Evolutionary conservation across 1,140 invertebrate species (phyloP).

Genomic region (Drosophila varians): DNA sequence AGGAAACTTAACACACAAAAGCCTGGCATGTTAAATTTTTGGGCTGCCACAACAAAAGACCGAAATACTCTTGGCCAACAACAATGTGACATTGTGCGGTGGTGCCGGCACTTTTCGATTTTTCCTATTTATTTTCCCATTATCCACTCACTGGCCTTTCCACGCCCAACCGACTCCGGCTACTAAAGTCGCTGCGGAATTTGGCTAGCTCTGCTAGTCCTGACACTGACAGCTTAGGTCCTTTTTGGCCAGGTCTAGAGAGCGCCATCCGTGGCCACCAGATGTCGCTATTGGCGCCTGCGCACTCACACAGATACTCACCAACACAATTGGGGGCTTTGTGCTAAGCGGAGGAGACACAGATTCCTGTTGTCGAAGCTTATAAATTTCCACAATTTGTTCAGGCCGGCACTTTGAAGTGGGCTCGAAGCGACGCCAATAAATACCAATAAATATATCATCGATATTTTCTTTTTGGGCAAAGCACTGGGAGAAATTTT

Average conservation of each 20-base stretch:
- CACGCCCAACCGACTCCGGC: conserved; percentile 38
- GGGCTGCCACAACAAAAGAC: conserved; percentile 11
- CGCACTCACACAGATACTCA: conserved; percentile 10
- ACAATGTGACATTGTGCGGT: conserved; percentile 71
- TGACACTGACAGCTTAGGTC: conserved; percentile 34
- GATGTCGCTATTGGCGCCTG: conserved; percentile 65
- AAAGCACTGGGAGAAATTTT: conserved; percentile 18
- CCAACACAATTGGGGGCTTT: not conserved
- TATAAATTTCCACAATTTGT: conserved; percentile 67
- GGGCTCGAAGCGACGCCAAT: conserved; percentile 53
- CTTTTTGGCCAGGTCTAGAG: conserved; percentile 32
- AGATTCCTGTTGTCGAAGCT: conserved; percentile 28
- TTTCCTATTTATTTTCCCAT: conserved; percentile 32
- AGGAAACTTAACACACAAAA: conserved; percentile 19
- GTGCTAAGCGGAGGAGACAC: conserved; percentile 18
- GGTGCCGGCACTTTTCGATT: conserved; percentile 40
- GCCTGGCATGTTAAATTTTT: conserved; percentile 37
- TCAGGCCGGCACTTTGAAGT: conserved; percentile 66
- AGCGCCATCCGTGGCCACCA: conserved; percentile 42
- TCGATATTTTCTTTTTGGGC: conserved; percentile 47
- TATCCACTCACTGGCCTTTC: conserved; percentile 37
- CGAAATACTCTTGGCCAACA: conserved; percentile 54
- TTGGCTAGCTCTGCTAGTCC: conserved; percentile 46
- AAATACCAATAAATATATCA: conserved; percentile 80
- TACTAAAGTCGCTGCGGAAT: conserved; percentile 25